Evolutionary conservation across 2,888 invertebrate genomes (phyloP), one percentile per base, ranked within the genome.

Genomic region (Iselma pallidipennis): DNA sequence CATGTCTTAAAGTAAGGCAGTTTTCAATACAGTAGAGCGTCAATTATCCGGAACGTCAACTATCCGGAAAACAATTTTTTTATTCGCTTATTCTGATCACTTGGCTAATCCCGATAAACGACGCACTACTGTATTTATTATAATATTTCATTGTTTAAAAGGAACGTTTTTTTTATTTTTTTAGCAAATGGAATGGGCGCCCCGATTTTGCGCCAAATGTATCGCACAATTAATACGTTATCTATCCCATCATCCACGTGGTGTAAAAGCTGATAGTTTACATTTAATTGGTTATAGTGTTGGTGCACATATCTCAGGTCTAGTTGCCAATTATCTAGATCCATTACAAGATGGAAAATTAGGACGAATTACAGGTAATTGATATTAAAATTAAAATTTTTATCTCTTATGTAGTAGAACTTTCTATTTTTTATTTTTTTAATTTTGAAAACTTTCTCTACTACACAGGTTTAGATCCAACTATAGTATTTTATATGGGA

Each of bases 281-380:
- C 94, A 94, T 78, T 86, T 94, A 1, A 89, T 94, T 59, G 94
- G 94, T 0, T 94, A 94, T 82, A 93, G 93, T 78, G 91, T 94
- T 23, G 94, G 94, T 1, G 93, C 94, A 0, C 94, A 94, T 74
- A 94, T 94, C 61, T 89, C 92, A 4, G 94, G 94, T 0, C 83
- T 94, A 48, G 89, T 92, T 0, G 91, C 94, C 33, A 94, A 94
- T 78, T 90, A 89, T 73, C 78, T 94, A 37, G 85, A 88, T 74
- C 90, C 91, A 33, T 89, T 89, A 25, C 82, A 85, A 49, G 86
- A 89, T 72, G 92, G 92, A 37, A 94, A 92, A 81, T 82, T 94
- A 54, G 94, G 94, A 23, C 85, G 94, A 72, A 94, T 94, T 54
- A 94, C 93, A 66, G 93, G 92, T 84, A 80, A 56, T 45, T 19